Evolutionary conservation across 37 sponge, comb jelly and placozoan genomes (phyloP).

Genomic region (Ephydatia muelleri): DNA sequence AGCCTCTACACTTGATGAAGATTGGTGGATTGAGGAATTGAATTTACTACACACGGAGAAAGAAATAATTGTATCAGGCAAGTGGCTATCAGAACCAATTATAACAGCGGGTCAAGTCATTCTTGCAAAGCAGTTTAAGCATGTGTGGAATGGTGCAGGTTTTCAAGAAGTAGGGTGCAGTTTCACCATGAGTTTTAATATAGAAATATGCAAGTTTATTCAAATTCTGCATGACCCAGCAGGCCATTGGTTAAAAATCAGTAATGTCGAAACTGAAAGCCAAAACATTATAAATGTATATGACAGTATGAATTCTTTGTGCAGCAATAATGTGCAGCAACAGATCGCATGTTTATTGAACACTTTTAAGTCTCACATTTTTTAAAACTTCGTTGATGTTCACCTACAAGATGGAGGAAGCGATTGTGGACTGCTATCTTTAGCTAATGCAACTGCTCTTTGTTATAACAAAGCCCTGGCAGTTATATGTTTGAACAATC

Average conservation of each 20-base stretch:
- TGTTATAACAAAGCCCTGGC: neutral
- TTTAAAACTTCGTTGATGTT: neutral
- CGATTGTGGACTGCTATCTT: slow-evolving; percentile 7
- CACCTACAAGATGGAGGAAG: slow-evolving; percentile 14
- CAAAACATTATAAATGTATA: neutral
- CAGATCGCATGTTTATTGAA: slow-evolving; percentile 8
- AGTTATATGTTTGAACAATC: slow-evolving; percentile 4
- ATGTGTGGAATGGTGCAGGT: neutral
- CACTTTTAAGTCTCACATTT: slow-evolving; percentile 2
- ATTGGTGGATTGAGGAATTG: slow-evolving; percentile 14
- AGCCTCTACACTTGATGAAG: neutral
- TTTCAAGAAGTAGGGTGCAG: slow-evolving; percentile 7
- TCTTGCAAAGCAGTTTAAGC: slow-evolving; percentile 2
- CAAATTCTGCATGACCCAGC: slow-evolving; percentile 15
- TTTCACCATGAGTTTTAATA: slow-evolving; percentile 5
- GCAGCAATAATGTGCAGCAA: neutral
- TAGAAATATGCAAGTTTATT: neutral
- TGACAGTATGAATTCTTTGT: slow-evolving; percentile 10
- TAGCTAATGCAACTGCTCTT: slow-evolving; percentile 12
- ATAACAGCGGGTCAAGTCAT: slow-evolving; percentile 9
- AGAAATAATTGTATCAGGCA: neutral
- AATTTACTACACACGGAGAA: slow-evolving; percentile 4
- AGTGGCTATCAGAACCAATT: slow-evolving; percentile 1
- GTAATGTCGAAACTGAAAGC: slow-evolving; percentile 4
- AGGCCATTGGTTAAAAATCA: slow-evolving; percentile 5